These are phyloP conservation scores for Pachymerium ferrugineum DNA, from an alignment of 2,888 invertebrate species.

Conservation along the genomic window DNA sequence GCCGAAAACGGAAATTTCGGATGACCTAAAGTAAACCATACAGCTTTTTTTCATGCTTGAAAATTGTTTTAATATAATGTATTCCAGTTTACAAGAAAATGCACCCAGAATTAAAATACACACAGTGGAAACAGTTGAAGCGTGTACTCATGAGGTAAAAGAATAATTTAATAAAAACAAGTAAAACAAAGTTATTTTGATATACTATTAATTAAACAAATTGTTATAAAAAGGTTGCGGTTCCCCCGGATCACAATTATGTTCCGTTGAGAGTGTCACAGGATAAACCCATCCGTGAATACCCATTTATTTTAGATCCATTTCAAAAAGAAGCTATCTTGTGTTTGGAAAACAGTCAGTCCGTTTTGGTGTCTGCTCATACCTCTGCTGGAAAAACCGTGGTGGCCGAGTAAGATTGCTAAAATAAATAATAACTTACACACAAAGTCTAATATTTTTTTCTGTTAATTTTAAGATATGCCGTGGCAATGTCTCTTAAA, in stretches of 20 bases:
- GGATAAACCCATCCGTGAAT: slow-evolving; percentile 81
- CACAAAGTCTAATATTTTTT: background rate
- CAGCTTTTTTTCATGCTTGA: background rate
- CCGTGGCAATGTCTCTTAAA: slow-evolving; percentile 87
- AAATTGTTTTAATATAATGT: background rate
- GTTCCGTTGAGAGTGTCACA: slow-evolving; percentile 55
- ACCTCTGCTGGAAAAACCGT: slow-evolving; percentile 99
- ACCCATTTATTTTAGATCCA: slow-evolving; percentile 90
- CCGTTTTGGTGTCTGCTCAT: slow-evolving; percentile 97
- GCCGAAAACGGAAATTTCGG: background rate
- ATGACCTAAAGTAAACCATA: background rate
- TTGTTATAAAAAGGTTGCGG: slow-evolving; percentile 55
- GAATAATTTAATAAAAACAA: background rate
- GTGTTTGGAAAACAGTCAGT: slow-evolving; percentile 96
- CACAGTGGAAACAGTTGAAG: slow-evolving; percentile 80
- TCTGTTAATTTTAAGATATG: slow-evolving; percentile 59
- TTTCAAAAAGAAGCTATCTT: slow-evolving; percentile 95
- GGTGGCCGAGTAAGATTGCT: slow-evolving; percentile 76
- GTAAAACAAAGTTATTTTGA: background rate
- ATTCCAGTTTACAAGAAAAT: slow-evolving; percentile 63
- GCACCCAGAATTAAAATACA: slow-evolving; percentile 79
- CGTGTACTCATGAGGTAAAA: slow-evolving; percentile 87
- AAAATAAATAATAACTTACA: background rate
- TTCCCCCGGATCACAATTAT: slow-evolving; percentile 81
- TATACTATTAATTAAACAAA: background rate